Evolutionary conservation across 2,797 vertebrate species (phyloP), one percentile per base, ranked within the genome.

Genomic region (Euphonia xanthogaster): DNA sequence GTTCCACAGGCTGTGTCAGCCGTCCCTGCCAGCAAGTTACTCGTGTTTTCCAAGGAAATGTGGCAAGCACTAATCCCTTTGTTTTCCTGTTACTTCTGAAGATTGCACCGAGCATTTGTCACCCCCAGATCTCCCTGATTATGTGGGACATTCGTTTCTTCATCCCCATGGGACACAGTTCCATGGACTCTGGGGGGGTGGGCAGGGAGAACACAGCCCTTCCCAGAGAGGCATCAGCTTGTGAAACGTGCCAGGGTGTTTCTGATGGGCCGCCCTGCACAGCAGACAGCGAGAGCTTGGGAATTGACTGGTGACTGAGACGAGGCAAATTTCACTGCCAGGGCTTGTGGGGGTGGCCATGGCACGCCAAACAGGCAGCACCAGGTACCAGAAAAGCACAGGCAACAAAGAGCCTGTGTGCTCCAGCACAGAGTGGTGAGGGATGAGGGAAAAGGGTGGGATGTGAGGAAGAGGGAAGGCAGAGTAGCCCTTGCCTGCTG

Each of bases 281-380:
- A 37, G 2, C 4, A 8, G 58, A 33, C 40, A 45, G 14, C 0
- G 0, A 86, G 50, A 0, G 0, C 67, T 42, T 1, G 1, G 48
- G 73, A 70, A 40, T 0, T 20, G 35, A 54, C 22, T 1, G 16
- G 61, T 23, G 67, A 39, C 3, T 28, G 48, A 83, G 83, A 76
- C 0, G 2, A 90, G 50, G 58, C 4, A 6, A 84, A 39, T 51
- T 47, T 73, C 40, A 4, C n/a, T 60, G 76, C 61, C 48, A 67
- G 48, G 8, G 10, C 40, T 42, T 24, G 65, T n/a, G 40, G 44
- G 33, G 42, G 27, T 45, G 66, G 39, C 25, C 30, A 6, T 3
- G 37, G 37, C 27, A 35, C 1, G 31, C 40, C 40, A 57, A 58
- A 33, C n/a, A 63, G n/a, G 54, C 72, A 68, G 45, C 1, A 0